Evolutionary conservation across 2,888 invertebrate genomes (phyloP), one percentile per base, ranked within the genome.

Genomic region (Spisula subtruncata): DNA sequence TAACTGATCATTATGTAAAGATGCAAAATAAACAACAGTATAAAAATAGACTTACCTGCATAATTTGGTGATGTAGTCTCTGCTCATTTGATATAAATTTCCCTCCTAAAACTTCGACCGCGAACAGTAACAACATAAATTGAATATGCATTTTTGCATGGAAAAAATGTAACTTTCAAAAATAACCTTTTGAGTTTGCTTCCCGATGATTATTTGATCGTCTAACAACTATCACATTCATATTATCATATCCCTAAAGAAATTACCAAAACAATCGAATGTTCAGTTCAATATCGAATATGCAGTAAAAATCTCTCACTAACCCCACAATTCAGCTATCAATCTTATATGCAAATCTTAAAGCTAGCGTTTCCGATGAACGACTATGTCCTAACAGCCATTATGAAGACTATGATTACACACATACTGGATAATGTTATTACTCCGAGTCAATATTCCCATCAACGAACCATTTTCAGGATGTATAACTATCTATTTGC

Each of bases 61-160:
- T 85, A 2, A 85, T 85, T 29, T 85, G 41, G 32, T 89, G 88
- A 75, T 89, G 88, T 0, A 89, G 46, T 20, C 85, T 60, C 29
- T 89, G 88, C n/a, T 89, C 88, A 54, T 89, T 85, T 25, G 88
- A 88, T 88, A 88, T 88, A 35, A 60, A 60, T 20, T 35, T 83
- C 14, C n/a, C 56, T 41, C 56, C 85, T 80, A 79, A 41, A n/a
- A 80, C 85, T 41, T 80, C 80, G 56, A 85, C 20, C 35, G 54
- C 20, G 20, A 54, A 79, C 48, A 79, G 35, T 35, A 85, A 32
- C 4, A 85, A 35, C 80, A 85, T 56, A 32, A 75, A 75, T 1
- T 75, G 75, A 35, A 32, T 35, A 16, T 75, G 75, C 75, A 75
- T 75, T 1, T 75, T 75, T 32, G 41, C 4, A 41, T n/a, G n/a